phyloP scores from a whole-genome alignment of 2,113 vertebrate species.

The Anhinga anhinga region DNA sequence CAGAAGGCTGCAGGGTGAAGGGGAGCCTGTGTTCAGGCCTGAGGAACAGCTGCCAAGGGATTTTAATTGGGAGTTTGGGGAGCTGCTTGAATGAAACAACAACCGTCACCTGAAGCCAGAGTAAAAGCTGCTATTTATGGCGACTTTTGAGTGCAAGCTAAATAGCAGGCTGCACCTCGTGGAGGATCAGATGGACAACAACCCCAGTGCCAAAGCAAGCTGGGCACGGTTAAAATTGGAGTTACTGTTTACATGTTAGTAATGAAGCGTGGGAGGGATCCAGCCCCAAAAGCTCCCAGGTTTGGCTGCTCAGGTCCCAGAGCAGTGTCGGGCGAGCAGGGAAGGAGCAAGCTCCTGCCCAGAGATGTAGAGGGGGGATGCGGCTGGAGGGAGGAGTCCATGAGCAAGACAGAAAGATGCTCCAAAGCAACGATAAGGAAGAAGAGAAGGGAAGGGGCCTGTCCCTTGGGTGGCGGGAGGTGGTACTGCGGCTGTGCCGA shows the following conservation, averaged over 20 bases:
- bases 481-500: neutral
- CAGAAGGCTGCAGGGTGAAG: neutral
- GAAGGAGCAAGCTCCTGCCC: neutral
- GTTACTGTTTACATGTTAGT: neutral
- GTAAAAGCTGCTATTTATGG: neutral
- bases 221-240: neutral
- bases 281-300: neutral
- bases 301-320: neutral
- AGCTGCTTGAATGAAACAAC: neutral
- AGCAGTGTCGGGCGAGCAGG: rapidly evolving
- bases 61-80: rapidly evolving
- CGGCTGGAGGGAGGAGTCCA: neutral
- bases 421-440: neutral
- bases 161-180: neutral
- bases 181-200: neutral
- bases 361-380: neutral
- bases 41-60: rapidly evolving
- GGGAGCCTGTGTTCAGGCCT: neutral
- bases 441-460: neutral
- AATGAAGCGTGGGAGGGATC: neutral
- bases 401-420: neutral
- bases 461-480: neutral
- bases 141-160: neutral
- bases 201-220: neutral
- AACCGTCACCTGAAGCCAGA: neutral